These are phyloP conservation scores for Choreutis nemorana DNA, from an alignment of 2,888 invertebrate species.

Conservation along the genomic window DNA sequence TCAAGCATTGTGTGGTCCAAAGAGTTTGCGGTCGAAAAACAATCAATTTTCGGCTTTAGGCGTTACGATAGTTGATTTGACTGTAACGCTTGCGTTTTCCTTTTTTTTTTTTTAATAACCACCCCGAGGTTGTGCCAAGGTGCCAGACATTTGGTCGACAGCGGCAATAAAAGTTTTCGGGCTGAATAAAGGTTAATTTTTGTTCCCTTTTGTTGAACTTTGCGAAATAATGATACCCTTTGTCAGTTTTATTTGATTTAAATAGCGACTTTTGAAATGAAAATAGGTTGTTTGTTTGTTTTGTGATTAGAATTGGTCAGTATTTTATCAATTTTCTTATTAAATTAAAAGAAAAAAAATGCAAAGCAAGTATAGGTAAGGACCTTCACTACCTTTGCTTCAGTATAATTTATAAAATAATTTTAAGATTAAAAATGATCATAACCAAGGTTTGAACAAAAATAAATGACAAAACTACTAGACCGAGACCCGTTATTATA, in stretches of 20 bases:
- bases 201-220: conserved; percentile 11
- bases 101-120: conserved; percentile 16
- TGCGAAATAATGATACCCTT: conserved; percentile 9
- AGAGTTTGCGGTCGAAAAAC: conserved; percentile 6
- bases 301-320: no score
- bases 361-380: no score
- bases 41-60: conserved; percentile 14
- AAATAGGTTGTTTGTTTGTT: no score
- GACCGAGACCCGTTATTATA: no score
- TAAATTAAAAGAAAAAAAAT: no score
- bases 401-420: no score
- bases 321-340: no score
- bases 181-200: conserved; percentile 14
- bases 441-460: no score
- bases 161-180: conserved; percentile 2
- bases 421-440: no score
- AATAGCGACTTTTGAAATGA: conserved; percentile 9
- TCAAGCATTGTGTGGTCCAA: conserved; percentile 25
- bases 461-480: no score
- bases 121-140: no score
- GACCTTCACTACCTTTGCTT: no score
- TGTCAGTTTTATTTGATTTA: conserved; percentile 12
- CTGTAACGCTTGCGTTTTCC: conserved; percentile 14
- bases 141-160: conserved; percentile 39
- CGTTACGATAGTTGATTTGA: conserved; percentile 22